Base-by-base conservation (phyloP, 1,140 invertebrate species). In the Penaeus indicus region DNA sequence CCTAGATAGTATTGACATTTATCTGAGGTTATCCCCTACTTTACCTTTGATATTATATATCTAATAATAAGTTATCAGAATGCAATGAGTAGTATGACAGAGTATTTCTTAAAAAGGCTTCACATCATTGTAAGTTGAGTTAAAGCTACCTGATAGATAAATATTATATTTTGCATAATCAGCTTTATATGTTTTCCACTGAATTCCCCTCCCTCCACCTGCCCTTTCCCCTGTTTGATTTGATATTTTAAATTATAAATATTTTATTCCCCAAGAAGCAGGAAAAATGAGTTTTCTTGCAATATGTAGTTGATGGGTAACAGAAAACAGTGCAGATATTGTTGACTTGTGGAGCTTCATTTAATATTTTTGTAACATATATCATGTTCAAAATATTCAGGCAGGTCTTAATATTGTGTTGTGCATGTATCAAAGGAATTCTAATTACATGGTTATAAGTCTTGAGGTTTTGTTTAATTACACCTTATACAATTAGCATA, bases 281-380 rank as follows among this genome's bases (percentile, higher is more conserved):
- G 67, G 81, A 83, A 63, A 32, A 63, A 64, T 54, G 62, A 42
- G 38, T 32, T 38, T 64, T 83, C 62, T 62, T 63, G 81, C 81
- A 83, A 21, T 83, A 22, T 63, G 42, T 63, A 83, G 25, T 83
- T 62, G 32, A 83, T 64, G 60, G 22, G 64, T 64, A 21, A 83
- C 22, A 38, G 62, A 61, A 61, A 81, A 62, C 27, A 25, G 62
- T 61, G 27, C 27, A 25, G 62, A 64, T 83, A 63, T 63, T 64
- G 81, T 83, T 83, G 64, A 83, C 60, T 61, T 83, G 81, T 83
- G 81, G 62, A 83, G 81, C 81, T 83, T 83, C 62, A 83, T 83
- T 83, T 83, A 83, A 83, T 83, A 83, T 83, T 83, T 83, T 83
- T 83, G 81, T 83, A 83, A 83, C 25, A 83, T 64, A 27, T 54